A percentile compares a stretch with the other conserved stretches of the same genome.
Evolutionary conservation across 2,888 invertebrate species (phyloP).

Genomic region (Lithosia quadra): DNA sequence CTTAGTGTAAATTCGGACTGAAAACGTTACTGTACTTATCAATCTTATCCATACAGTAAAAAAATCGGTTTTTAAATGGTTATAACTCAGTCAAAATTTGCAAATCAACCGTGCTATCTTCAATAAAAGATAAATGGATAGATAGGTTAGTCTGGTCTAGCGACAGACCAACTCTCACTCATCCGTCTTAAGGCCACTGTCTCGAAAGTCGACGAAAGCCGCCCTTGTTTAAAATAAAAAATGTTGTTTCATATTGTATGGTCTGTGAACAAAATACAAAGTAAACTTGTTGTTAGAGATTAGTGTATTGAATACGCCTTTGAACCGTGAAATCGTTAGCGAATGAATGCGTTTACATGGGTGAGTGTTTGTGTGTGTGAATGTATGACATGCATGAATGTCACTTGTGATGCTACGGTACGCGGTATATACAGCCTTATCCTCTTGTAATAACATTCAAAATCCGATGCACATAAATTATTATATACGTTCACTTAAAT

Average conservation of each 20-base stretch:
- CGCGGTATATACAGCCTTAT: slow-evolving; percentile 3
- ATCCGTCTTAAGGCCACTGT: slow-evolving; percentile 27
- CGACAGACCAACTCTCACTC: slow-evolving; percentile 11
- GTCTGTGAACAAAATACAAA: slow-evolving; percentile 14
- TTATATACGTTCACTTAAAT: neutral
- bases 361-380: neutral
- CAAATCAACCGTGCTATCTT: slow-evolving; percentile 14
- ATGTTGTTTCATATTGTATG: slow-evolving; percentile 42
- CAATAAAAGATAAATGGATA: neutral
- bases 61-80: neutral
- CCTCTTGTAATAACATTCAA: slow-evolving; percentile 2
- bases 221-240: slow-evolving; percentile 35
- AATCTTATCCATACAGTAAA: too few species aligned
- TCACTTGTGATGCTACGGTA: neutral
- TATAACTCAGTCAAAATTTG: neutral
- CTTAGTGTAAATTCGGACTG: neutral
- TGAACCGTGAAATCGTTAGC: slow-evolving; percentile 4
- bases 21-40: neutral
- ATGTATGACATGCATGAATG: neutral
- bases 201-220: slow-evolving; percentile 47
- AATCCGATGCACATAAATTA: slow-evolving; percentile 10
- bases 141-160: slow-evolving; percentile 7
- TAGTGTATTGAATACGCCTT: slow-evolving; percentile 12
- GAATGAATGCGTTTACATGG: neutral
- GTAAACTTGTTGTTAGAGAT: slow-evolving; percentile 10